Evolutionary conservation across 2,113 vertebrate species (phyloP), one percentile per base, ranked within the genome.

Genomic region (Pungitius pungitius): DNA sequence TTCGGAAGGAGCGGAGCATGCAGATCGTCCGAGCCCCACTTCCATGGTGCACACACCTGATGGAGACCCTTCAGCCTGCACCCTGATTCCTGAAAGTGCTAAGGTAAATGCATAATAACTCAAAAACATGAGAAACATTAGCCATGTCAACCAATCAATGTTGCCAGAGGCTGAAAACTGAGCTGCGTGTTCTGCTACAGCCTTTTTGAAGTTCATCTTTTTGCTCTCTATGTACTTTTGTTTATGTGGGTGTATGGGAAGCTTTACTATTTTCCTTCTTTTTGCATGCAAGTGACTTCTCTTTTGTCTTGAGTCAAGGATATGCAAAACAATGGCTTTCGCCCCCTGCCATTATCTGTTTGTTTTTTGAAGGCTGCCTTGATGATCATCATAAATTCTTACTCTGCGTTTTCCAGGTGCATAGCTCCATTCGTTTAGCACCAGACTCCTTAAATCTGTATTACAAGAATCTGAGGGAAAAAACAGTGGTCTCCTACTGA

Each of bases 1-100:
- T 43, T 89, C 93, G 43, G 90, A 93, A 55, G 91, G 88, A 45
- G 80, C 89, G 54, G 95, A 96, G 80, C 73, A 85, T 0, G 40
- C 91, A 71, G 95, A 95, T 0, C 75, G 52, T 47, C 61, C 2
- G 14, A 82, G 87, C 66, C 61, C 73, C 20, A 26, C 68, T 0
- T 55, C 87, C 55, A 74, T 56, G 13, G 70, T 69, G 39, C 85
- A 73, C 86, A 24, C 87, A 43, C 6, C 95, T 83, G 93, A 96
- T 68, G 63, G 82, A 17, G 74, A 82, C 3, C 92, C 95, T 73
- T 35, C 92, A 27, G 66, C 87, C 80, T 92, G 88, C 79, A 49
- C 33, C 27, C 30, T 86, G 33, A 69, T 82, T 43, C 64, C 80
- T 6, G 89, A 91, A 61, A 81, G 73, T 13, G 73, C 69, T 20